phyloP scores from a whole-genome alignment of 2,797 vertebrate genomes.

The Chromobotia macracanthus region DNA sequence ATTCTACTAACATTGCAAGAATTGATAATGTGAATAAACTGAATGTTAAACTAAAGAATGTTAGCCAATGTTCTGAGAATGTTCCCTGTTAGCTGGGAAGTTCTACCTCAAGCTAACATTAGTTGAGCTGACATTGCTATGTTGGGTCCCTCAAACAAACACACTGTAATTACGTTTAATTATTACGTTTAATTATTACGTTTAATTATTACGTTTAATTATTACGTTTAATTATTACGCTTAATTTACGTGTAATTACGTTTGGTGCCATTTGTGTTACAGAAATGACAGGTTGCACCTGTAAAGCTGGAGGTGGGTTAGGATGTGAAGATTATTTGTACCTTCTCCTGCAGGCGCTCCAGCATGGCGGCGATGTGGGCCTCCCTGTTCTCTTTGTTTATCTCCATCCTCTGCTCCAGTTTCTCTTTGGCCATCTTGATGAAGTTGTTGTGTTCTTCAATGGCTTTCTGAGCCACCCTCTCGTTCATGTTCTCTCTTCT shows the following conservation, averaged over 20 bases:
- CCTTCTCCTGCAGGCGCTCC: conserved; percentile 90
- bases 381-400: conserved; percentile 87
- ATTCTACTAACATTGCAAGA: no score
- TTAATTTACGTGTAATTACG: conserved; percentile 16
- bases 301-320: not conserved
- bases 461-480: conserved; percentile 91
- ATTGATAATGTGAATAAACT: no score
- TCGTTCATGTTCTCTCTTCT: conserved; percentile 88
- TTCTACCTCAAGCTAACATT: not conserved
- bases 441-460: conserved; percentile 86
- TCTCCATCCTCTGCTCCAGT: conserved; percentile 86
- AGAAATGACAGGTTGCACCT: not conserved
- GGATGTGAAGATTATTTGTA: conserved; percentile 52
- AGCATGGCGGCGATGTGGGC: conserved; percentile 86
- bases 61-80: no score
- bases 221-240: no score
- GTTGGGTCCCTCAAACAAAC: not conserved
- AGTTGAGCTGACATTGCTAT: no score
- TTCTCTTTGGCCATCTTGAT: conserved; percentile 88
- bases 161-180: conserved; percentile 3
- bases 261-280: not conserved
- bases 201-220: no score
- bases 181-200: no score
- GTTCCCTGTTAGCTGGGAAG: no score
- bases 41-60: no score